Evolutionary conservation across 2,888 invertebrate species (phyloP).

Genomic region (Dicranocentrus wangi): DNA sequence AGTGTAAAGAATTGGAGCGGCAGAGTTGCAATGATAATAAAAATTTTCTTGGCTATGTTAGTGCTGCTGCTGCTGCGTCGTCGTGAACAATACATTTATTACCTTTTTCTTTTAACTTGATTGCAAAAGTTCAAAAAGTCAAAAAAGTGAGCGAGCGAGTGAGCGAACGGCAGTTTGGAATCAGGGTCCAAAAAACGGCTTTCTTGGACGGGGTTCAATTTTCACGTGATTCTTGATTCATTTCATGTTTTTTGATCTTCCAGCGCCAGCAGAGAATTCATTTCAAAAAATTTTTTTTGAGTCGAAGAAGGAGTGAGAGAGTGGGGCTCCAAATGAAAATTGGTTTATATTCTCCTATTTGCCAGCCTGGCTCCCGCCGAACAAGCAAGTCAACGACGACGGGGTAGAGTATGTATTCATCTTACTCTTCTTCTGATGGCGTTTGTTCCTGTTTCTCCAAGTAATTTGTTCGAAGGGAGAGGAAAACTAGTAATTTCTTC

Average conservation of each 20-base stretch:
- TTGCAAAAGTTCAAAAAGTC: conserved; percentile 62
- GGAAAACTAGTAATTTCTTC: conserved; percentile 35
- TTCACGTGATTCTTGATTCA: conserved; percentile 35
- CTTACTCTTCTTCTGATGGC: background rate
- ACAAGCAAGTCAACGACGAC: background rate
- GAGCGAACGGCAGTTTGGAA: conserved; percentile 12
- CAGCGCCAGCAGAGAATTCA: conserved; percentile 32
- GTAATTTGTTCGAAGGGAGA: conserved; percentile 27
- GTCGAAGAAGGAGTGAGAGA: background rate
- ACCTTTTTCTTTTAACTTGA: conserved; percentile 60
- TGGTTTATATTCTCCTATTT: conserved; percentile 14
- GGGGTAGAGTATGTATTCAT: background rate
- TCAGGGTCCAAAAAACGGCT: background rate
- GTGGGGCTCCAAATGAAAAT: conserved; percentile 33
- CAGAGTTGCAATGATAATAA: conserved; percentile 48
- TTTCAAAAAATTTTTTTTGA: conserved; percentile 1
- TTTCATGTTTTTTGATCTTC: conserved; percentile 46
- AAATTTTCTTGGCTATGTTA: conserved; percentile 26
- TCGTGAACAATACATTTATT: conserved; percentile 55
- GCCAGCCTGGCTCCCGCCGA: background rate
- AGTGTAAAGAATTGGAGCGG: conserved; percentile 37
- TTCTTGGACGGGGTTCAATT: conserved; percentile 52
- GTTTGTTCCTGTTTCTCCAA: background rate
- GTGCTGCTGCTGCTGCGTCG: conserved; percentile 20
- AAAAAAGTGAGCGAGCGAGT: conserved; percentile 45